Conservation (phyloP, 2,888 invertebrate species). For the Limnephilus lunatus region DNA sequence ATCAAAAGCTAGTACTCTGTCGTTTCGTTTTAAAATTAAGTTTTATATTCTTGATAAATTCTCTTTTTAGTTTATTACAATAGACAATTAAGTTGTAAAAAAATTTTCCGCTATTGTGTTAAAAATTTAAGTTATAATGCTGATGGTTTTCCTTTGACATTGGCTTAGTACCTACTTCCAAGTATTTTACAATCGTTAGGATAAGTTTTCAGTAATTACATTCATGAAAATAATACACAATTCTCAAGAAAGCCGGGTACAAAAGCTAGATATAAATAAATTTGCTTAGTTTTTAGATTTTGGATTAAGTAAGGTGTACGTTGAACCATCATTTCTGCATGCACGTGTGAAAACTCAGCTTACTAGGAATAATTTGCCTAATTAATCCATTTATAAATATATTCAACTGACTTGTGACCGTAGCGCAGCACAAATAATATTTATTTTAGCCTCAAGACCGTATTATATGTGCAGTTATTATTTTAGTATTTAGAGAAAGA, state of each 20-base stretch:
- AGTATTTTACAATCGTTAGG: too few species aligned
- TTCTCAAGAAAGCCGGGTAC: too few species aligned
- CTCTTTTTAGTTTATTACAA: too few species aligned
- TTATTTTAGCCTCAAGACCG: not conserved
- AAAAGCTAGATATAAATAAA: too few species aligned
- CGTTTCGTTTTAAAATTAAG: not conserved
- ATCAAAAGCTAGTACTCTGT: not conserved
- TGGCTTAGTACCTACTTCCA: too few species aligned
- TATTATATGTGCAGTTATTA: conserved; percentile 15
- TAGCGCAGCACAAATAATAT: conserved; percentile 11
- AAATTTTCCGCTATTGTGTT: too few species aligned
- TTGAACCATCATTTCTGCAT: not conserved
- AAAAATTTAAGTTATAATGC: too few species aligned
- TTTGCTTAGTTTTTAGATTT: not conserved
- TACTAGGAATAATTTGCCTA: not conserved
- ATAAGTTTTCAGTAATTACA: too few species aligned
- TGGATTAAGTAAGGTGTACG: not conserved
- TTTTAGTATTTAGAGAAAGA: not conserved
- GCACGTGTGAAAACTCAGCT: not conserved
- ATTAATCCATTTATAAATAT: not conserved
- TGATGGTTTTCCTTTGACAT: too few species aligned
- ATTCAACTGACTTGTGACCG: conserved; percentile 23
- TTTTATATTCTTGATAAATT: not conserved
- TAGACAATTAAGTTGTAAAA: too few species aligned
- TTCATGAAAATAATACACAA: too few species aligned